phyloP scores from a whole-genome alignment of 2,113 vertebrate species.

The Cryptoleucopteryx plumbea region DNA sequence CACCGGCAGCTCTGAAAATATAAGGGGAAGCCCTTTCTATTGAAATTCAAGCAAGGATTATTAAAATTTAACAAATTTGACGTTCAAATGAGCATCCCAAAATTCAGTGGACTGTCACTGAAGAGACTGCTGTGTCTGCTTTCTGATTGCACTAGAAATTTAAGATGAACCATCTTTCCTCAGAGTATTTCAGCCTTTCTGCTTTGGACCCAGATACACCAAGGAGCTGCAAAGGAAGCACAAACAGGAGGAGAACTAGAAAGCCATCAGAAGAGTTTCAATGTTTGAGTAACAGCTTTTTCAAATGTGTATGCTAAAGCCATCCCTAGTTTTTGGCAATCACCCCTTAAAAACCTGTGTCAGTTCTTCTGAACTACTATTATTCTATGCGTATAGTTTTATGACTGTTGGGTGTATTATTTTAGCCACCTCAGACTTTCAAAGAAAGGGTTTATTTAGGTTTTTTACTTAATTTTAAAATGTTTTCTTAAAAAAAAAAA shows the following conservation, averaged over 20 bases:
- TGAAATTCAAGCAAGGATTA: background rate
- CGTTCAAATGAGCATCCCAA: background rate
- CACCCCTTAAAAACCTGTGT: background rate
- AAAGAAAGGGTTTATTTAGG: background rate
- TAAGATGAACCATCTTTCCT: background rate
- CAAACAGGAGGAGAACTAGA: background rate
- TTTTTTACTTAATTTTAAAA: background rate
- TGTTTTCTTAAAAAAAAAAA: background rate
- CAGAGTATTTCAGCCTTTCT: background rate
- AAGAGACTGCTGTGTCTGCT: background rate
- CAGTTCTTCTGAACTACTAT: background rate
- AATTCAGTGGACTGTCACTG: background rate
- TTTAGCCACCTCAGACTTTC: background rate
- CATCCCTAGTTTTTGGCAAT: background rate
- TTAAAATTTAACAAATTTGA: background rate
- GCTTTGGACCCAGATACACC: background rate
- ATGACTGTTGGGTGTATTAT: background rate
- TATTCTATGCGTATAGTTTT: accelerated
- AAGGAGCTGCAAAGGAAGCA: background rate
- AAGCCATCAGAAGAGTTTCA: background rate
- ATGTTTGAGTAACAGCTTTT: background rate
- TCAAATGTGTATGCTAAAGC: background rate
- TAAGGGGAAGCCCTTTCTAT: background rate
- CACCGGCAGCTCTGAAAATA: background rate
- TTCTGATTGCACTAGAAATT: background rate